These are phyloP conservation scores for Acrobasis repandana DNA, from an alignment of 2,888 invertebrate genomes.

Conservation along the genomic window DNA sequence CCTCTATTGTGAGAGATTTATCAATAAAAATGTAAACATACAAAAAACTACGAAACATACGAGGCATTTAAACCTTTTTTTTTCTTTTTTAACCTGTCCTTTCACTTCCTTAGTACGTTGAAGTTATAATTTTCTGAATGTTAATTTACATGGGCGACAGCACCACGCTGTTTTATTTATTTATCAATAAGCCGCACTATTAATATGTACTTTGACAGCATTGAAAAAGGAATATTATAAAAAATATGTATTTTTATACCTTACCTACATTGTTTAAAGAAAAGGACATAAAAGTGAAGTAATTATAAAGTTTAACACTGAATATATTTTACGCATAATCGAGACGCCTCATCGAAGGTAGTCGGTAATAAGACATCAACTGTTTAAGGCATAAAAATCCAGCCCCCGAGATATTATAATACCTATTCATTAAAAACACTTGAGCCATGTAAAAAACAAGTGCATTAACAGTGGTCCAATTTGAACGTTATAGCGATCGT, in stretches of 20 bases:
- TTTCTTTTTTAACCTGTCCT: conserved; percentile 16
- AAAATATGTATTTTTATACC: conserved; percentile 17
- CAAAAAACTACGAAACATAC: conserved; percentile 38
- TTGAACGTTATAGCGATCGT: conserved; percentile 28
- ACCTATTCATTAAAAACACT: conserved; percentile 79
- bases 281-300: conserved; percentile 37
- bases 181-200: conserved; percentile 21
- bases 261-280: conserved; percentile 30
- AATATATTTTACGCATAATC: conserved; percentile 68
- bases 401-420: conserved; percentile 67
- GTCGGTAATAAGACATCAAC: conserved; percentile 77
- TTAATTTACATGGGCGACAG: conserved; percentile 23
- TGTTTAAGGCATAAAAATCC: conserved; percentile 63
- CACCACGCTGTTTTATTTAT: conserved; percentile 24
- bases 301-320: conserved; percentile 70
- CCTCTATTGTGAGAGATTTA: conserved; percentile 54
- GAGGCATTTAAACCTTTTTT: conserved; percentile 12
- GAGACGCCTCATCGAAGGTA: conserved; percentile 53
- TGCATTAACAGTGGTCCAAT: conserved; percentile 47
- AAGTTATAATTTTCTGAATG: conserved; percentile 22
- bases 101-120: conserved; percentile 23
- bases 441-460: conserved; percentile 62
- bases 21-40: conserved; percentile 56
- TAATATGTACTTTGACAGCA: conserved; percentile 24
- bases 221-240: conserved; percentile 13